phyloP scores from a whole-genome alignment of 2,888 invertebrate genomes.

The Noctua janthina region DNA sequence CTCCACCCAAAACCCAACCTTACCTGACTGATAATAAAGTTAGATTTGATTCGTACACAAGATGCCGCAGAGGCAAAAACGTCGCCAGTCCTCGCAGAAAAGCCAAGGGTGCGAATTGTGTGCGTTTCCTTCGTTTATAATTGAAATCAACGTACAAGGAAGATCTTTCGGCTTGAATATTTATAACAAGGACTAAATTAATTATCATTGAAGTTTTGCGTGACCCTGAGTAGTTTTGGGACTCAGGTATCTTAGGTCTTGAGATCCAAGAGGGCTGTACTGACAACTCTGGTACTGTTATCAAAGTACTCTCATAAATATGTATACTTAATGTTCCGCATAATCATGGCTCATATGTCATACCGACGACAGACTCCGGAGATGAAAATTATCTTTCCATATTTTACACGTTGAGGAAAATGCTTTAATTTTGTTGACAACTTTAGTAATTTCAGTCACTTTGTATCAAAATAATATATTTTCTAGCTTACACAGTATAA shows the following conservation, averaged over 20 bases:
- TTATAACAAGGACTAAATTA: constrained; percentile 58
- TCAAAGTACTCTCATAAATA: not conserved
- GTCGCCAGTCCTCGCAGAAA: constrained; percentile 85
- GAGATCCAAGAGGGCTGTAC: not conserved
- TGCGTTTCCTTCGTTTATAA: constrained; percentile 84
- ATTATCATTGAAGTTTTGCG: constrained; percentile 44
- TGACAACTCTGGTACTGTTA: not conserved
- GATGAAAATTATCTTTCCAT: constrained; percentile 18
- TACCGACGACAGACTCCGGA: constrained; percentile 26
- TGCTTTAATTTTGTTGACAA: not conserved
- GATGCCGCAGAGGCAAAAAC: constrained; percentile 89
- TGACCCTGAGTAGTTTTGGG: constrained; percentile 9
- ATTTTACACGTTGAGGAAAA: constrained; percentile 20
- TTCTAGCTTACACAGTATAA: not conserved
- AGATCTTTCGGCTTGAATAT: constrained; percentile 66
- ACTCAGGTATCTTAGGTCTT: not conserved
- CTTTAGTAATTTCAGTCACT: not conserved
- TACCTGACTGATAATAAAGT: constrained; percentile 59
- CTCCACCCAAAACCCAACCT: constrained; percentile 72
- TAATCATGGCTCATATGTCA: constrained; percentile 32
- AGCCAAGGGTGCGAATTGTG: constrained; percentile 88
- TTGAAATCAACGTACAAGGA: constrained; percentile 80
- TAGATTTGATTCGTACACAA: constrained; percentile 62
- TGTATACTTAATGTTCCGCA: constrained; percentile 22
- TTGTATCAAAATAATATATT: not conserved